Evolutionary conservation across 2,113 vertebrate genomes (phyloP).

Genomic region (Theropithecus gelada): DNA sequence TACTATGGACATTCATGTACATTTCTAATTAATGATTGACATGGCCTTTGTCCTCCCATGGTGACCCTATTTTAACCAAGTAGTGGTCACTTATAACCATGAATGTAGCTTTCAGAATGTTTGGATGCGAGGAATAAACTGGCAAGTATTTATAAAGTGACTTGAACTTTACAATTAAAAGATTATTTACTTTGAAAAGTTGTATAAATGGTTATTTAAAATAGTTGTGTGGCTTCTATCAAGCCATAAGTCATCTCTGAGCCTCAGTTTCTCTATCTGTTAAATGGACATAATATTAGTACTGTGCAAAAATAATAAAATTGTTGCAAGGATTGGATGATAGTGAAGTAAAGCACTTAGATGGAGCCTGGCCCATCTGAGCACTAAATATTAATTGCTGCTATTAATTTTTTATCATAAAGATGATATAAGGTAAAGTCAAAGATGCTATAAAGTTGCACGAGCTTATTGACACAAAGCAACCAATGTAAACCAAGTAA

Average conservation of each 20-base stretch:
- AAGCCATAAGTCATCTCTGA: neutral
- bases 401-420: neutral
- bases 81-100: neutral
- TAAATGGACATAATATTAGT: neutral
- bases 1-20: neutral
- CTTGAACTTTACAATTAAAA: constrained; percentile 19
- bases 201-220: neutral
- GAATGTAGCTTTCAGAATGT: neutral
- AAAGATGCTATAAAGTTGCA: neutral
- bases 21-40: neutral
- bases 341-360: neutral
- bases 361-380: neutral
- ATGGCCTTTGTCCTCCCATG: neutral
- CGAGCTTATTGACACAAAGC: neutral
- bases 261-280: neutral
- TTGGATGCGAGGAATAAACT: neutral
- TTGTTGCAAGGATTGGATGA: neutral
- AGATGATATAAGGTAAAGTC: neutral
- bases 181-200: constrained; percentile 5
- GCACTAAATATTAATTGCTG: neutral
- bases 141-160: neutral
- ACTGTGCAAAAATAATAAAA: neutral
- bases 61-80: neutral
- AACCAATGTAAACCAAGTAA: neutral
- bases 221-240: neutral